Conservation (phyloP, 1,140 invertebrate species). For the Diabrotica virgifera region DNA sequence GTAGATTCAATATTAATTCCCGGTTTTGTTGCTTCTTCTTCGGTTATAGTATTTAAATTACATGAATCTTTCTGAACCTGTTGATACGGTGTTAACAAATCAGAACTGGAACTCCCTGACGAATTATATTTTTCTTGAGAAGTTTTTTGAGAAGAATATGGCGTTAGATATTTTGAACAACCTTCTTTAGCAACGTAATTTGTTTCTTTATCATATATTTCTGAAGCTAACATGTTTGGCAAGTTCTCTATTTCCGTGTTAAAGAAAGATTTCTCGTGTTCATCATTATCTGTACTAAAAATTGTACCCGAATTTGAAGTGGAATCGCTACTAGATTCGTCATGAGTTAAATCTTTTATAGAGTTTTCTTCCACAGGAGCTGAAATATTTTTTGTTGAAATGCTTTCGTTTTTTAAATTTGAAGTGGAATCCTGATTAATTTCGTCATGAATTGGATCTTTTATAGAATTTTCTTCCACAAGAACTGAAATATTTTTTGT, state of each 20-base stretch:
- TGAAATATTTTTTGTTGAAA: too few species aligned
- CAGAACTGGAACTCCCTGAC: conserved; percentile 12
- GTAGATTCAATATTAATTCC: not conserved
- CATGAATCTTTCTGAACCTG: not conserved
- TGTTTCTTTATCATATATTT: conserved; percentile 48
- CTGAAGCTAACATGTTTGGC: conserved; percentile 30
- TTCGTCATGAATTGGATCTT: not conserved
- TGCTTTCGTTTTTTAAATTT: too few species aligned
- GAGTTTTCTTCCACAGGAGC: too few species aligned
- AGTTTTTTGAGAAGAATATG: not conserved
- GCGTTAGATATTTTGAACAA: conserved; percentile 42
- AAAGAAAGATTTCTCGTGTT: conserved; percentile 8
- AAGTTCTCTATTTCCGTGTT: not conserved
- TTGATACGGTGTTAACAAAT: conserved; percentile 11
- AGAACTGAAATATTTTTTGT: too few species aligned
- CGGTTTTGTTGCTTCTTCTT: too few species aligned
- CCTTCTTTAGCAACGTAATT: conserved; percentile 50
- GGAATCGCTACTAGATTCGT: not conserved
- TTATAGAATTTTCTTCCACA: too few species aligned
- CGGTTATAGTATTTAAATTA: too few species aligned
- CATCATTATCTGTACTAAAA: conserved; percentile 11
- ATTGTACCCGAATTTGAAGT: conserved; percentile 7
- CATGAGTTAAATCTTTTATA: too few species aligned
- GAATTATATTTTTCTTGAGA: conserved; percentile 7
- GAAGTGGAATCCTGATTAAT: not conserved